Evolutionary conservation across 2,113 vertebrate genomes (phyloP), one percentile per base, ranked within the genome.

Genomic region (Trematomus loennbergii): DNA sequence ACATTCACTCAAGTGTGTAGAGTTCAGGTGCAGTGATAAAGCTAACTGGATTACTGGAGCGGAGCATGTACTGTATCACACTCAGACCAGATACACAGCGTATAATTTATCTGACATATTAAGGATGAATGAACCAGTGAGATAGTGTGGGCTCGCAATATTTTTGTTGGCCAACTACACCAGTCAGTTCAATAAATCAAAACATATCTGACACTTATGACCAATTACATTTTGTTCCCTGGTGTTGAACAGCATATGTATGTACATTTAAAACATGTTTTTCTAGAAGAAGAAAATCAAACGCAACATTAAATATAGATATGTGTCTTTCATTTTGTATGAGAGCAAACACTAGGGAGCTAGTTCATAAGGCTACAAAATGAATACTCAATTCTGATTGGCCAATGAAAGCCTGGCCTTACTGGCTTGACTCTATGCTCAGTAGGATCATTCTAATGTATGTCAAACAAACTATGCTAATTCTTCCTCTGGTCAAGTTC

Each of bases 1-100:
- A 62, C 77, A 70, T 29, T 59, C 71, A 70, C 8, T 73, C 54
- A 54, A 79, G 71, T 85, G 81, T 88, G 80, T 52, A 12, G 57
- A 63, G 72, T 84, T 89, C 72, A 87, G 90, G 87, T 90, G 90
- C 81, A 57, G 70, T 29, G 84, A 81, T 89, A 74, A 87, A 62
- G 71, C 82, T 46, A 57, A 89, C 74, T 22, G 75, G 86, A 58
- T 82, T 69, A 80, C 68, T 66, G 82, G 72, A 71, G 85, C 54
- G n/a, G n/a, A n/a, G 55, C 61, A 33, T 4, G n/a, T 73, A 49
- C 69, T 46, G 70, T 74, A 86, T 84, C 87, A 79, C 69, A 75
- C 55, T 78, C 67, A 17, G 20, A 63, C 45, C 81, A 85, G 77
- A 87, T 15, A 62, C 25, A n/a, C 49, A 1, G 75, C 88, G 83